These are phyloP conservation scores for Phoenicopterus ruber DNA, from an alignment of 2,113 vertebrate species.

Conservation along the genomic window DNA sequence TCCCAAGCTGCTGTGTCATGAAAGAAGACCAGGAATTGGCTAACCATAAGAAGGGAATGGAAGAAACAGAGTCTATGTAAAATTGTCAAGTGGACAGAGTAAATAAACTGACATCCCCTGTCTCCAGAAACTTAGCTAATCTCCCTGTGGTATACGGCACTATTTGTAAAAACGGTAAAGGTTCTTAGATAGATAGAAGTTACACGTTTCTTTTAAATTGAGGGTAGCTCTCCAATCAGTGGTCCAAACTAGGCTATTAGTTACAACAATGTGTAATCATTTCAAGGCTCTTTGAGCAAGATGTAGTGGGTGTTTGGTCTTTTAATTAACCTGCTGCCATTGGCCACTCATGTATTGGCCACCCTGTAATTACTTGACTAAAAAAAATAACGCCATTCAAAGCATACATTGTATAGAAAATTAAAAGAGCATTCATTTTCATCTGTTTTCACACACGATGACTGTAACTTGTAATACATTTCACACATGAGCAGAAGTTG, in stretches of 20 bases:
- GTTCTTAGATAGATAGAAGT: background rate
- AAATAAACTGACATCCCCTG: background rate
- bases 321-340: conserved; percentile 46
- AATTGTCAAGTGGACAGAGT: background rate
- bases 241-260: background rate
- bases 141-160: background rate
- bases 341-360: background rate
- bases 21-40: background rate
- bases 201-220: background rate
- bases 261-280: background rate
- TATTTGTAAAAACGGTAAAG: background rate
- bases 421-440: background rate
- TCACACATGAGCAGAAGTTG: background rate
- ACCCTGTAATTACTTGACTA: conserved; percentile 41
- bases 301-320: conserved; percentile 8
- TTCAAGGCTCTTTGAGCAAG: conserved; percentile 26
- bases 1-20: background rate
- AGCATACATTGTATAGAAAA: conserved; percentile 4
- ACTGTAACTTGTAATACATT: background rate
- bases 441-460: background rate
- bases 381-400: conserved; percentile 31
- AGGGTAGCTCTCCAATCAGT: background rate
- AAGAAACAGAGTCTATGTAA: background rate
- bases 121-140: background rate
- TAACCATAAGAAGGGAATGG: background rate